These are phyloP conservation scores for Drosophila suzukii DNA, from an alignment of 1,140 invertebrate species.

Conservation along the genomic window DNA sequence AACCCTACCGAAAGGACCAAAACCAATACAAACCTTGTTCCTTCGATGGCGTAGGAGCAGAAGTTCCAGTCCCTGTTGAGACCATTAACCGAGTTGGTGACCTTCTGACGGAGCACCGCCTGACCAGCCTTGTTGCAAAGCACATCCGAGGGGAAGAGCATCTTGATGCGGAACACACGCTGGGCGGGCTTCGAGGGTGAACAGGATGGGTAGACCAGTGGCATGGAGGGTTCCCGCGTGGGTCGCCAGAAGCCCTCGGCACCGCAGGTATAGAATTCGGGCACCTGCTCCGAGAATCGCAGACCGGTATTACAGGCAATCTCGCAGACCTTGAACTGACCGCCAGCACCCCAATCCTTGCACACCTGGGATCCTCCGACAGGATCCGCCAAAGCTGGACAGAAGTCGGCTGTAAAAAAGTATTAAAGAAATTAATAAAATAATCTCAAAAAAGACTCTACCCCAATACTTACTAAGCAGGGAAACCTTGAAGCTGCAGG, in stretches of 20 bases:
- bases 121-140: conserved; percentile 97
- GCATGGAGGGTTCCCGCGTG: conserved; percentile 90
- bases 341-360: conserved; percentile 97
- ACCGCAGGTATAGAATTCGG: conserved; percentile 98
- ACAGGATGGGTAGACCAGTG: conserved; percentile 95
- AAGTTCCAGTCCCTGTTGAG: conserved; percentile 97
- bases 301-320: conserved; percentile 94
- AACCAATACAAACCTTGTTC: conserved; percentile 56
- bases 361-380: conserved; percentile 95
- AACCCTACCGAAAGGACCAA: accelerated
- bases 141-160: conserved; percentile 97
- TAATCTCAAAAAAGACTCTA: conserved; percentile 1
- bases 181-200: conserved; percentile 94
- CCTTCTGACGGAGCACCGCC: conserved; percentile 94
- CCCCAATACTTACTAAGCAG: conserved; percentile 90
- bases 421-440: background rate
- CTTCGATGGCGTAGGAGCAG: conserved; percentile 93
- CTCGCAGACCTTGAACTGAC: conserved; percentile 96
- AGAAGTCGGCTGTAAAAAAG: conserved; percentile 92
- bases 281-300: conserved; percentile 95
- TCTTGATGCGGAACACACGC: conserved; percentile 95
- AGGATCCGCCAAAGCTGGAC: conserved; percentile 93
- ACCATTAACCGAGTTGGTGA: conserved; percentile 93
- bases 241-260: conserved; percentile 98
- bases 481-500: conserved; percentile 97